Evolutionary conservation across 2,888 invertebrate genomes (phyloP).

Genomic region (Apamea crenata): DNA sequence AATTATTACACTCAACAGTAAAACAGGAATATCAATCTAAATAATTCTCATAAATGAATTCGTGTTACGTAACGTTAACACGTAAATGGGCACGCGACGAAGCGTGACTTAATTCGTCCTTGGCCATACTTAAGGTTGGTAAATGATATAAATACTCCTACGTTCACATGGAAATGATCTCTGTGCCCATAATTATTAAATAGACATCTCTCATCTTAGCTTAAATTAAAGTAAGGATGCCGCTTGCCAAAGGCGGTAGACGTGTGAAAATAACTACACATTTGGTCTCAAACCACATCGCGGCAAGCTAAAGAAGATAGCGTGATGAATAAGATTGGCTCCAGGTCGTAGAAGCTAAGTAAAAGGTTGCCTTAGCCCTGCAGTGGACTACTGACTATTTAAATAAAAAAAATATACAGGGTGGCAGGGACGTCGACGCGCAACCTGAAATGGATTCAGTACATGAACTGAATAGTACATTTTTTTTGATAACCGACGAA

Average conservation of each 20-base stretch:
- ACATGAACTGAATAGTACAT: too few relatives aligned
- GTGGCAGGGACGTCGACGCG: too few relatives aligned
- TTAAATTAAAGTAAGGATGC: not conserved
- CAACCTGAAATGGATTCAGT: too few relatives aligned
- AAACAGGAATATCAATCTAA: not conserved
- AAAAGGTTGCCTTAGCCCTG: not conserved
- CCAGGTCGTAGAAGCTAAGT: not conserved
- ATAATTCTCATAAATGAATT: constrained; percentile 7
- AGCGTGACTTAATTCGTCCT: constrained; percentile 27
- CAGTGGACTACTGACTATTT: not conserved
- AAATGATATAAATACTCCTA: constrained; percentile 3
- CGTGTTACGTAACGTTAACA: not conserved
- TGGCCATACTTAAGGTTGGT: not conserved
- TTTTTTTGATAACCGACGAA: too few relatives aligned
- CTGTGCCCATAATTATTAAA: not conserved
- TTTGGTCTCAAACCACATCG: not conserved
- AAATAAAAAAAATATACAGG: not conserved
- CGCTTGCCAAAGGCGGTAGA: not conserved
- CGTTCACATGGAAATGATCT: not conserved
- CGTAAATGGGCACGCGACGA: constrained; percentile 12
- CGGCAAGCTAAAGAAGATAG: not conserved
- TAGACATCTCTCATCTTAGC: not conserved
- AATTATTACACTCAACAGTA: not conserved
- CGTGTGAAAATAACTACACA: not conserved
- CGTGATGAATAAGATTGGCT: not conserved